A percentile compares a stretch with the other conserved stretches of the same genome.
These are phyloP conservation scores for Phalacrocorax brasilianus DNA, from an alignment of 2,113 vertebrate species.

Conservation along the genomic window DNA sequence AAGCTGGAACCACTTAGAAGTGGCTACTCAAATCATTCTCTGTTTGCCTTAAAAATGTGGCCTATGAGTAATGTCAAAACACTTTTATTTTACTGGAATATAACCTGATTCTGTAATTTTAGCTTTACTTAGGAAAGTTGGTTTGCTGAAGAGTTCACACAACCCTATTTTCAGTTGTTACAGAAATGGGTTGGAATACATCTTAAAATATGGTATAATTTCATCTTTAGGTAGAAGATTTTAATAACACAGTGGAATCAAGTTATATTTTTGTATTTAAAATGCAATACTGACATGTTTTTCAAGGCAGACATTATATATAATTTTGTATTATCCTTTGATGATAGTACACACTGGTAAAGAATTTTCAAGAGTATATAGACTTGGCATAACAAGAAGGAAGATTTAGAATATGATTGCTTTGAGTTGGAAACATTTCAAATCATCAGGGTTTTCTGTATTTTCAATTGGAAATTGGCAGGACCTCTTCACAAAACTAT, in stretches of 20 bases:
- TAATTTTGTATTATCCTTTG: slow-evolving; percentile 18
- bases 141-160: slow-evolving; percentile 25
- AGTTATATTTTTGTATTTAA: slow-evolving; percentile 33
- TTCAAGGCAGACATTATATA: background rate
- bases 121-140: slow-evolving; percentile 34
- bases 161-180: background rate
- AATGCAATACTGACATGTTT: background rate
- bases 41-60: slow-evolving; percentile 51
- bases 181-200: slow-evolving; percentile 6
- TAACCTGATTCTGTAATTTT: slow-evolving; percentile 38
- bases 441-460: background rate
- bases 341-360: background rate
- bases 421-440: background rate
- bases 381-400: background rate
- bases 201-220: slow-evolving; percentile 21
- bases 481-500: background rate
- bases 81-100: slow-evolving; percentile 24
- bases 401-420: background rate
- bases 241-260: background rate
- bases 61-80: slow-evolving; percentile 39
- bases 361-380: background rate
- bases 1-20: slow-evolving; percentile 64
- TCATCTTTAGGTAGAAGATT: background rate
- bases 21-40: slow-evolving; percentile 35
- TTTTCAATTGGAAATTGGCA: background rate